Evolutionary conservation across 2,797 vertebrate genomes (phyloP).

Genomic region (Helostoma temminkii): DNA sequence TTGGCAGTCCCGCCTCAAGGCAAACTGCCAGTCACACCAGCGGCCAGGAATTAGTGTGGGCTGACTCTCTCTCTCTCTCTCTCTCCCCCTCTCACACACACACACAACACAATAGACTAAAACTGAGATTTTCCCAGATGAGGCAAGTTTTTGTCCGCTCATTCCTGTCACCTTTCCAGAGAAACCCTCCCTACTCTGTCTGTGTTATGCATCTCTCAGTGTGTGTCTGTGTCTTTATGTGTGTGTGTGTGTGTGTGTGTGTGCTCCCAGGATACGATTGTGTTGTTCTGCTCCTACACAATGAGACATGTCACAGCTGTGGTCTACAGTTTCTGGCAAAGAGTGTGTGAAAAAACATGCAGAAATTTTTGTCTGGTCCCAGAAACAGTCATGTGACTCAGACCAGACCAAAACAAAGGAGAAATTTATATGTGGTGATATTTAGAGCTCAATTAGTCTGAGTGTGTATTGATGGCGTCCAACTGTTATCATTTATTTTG

Average conservation of each 20-base stretch:
- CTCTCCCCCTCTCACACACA: neutral
- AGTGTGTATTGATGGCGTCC: too few species aligned
- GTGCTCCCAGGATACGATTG: neutral
- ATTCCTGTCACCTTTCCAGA: conserved; percentile 21
- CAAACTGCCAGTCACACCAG: conserved; percentile 11
- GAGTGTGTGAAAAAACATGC: conserved; percentile 18
- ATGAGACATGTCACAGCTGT: conserved; percentile 45
- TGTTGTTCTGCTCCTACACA: conserved; percentile 12
- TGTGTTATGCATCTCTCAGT: too few species aligned
- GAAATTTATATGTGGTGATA: neutral
- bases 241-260: conserved; percentile 11
- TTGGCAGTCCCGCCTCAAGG: conserved; percentile 3
- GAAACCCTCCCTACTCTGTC: neutral
- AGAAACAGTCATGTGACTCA: conserved; percentile 14
- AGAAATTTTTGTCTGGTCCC: neutral
- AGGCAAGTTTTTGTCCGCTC: conserved; percentile 8
- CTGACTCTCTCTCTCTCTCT: too few species aligned
- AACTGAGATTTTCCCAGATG: conserved; percentile 17
- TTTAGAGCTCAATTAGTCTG: neutral
- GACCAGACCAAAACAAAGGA: conserved; percentile 10
- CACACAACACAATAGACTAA: conserved; percentile 8
- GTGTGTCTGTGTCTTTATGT: too few species aligned
- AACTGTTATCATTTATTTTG: neutral
- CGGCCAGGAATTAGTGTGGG: conserved; percentile 8
- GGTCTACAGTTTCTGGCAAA: conserved; percentile 25